Evolutionary conservation across 2,113 vertebrate species (phyloP).

Genomic region (Sapajus apella): DNA sequence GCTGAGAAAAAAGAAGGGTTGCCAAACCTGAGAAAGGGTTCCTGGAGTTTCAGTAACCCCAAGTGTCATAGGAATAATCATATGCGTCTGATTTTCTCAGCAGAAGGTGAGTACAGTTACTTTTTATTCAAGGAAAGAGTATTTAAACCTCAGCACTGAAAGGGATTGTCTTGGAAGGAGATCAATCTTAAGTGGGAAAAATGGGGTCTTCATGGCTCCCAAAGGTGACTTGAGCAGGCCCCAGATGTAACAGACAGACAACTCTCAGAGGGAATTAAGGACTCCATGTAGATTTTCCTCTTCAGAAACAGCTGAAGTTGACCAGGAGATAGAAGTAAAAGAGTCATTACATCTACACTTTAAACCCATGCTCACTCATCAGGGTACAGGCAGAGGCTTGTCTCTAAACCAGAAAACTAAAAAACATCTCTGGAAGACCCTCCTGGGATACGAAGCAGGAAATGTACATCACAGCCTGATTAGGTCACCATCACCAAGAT

Average conservation of each 20-base stretch:
- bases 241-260: not conserved
- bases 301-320: not conserved
- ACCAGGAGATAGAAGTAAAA: not conserved
- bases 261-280: not conserved
- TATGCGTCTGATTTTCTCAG: not conserved
- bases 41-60: not conserved
- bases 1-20: not conserved
- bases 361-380: not conserved
- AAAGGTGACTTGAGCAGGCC: not conserved
- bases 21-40: not conserved
- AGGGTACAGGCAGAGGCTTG: not conserved
- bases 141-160: not conserved
- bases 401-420: not conserved
- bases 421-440: not conserved
- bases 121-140: slow-evolving; percentile 9
- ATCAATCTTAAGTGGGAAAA: not conserved
- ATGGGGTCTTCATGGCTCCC: not conserved
- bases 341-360: not conserved
- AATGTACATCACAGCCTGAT: not conserved
- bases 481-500: not conserved
- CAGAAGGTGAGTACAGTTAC: not conserved
- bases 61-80: not conserved
- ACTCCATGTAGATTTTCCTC: not conserved
- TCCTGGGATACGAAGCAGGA: not conserved
- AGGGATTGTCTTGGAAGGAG: not conserved